Percentiles rank a stretch among this genome's conserved stretches.
Conservation (phyloP, 30 jellyfish, hydroid and myxozoan genomes). For the Catostylus mosaicus region DNA sequence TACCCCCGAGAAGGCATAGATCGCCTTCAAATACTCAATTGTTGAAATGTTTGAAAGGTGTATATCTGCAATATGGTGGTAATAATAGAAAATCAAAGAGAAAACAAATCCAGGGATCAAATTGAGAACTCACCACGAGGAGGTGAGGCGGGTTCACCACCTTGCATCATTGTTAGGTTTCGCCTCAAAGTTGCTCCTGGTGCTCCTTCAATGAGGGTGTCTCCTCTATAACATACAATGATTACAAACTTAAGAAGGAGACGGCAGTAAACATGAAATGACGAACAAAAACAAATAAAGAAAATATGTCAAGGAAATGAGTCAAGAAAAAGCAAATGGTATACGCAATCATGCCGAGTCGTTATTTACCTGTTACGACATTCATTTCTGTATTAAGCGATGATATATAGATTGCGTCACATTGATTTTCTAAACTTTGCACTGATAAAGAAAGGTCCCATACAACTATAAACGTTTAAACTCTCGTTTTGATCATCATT, state of each 20-base stretch:
- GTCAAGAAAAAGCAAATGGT: background rate
- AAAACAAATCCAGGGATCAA: no score
- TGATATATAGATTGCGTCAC: no score
- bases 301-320: background rate
- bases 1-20: no score
- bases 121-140: constrained; percentile 48
- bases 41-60: background rate
- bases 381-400: no score
- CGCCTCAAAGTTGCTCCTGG: constrained; percentile 99
- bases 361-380: no score
- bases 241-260: background rate
- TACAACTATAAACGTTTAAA: no score
- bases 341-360: no score
- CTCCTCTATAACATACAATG: constrained; percentile 67
- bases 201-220: constrained; percentile 90
- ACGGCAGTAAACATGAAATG: background rate
- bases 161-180: constrained; percentile 98
- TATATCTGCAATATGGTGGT: background rate
- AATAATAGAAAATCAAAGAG: background rate
- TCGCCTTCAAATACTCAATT: no score
- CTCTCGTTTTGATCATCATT: no score
- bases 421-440: no score
- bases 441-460: no score
- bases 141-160: constrained; percentile 93
- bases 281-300: no score